Percentiles rank a stretch among this genome's conserved stretches.
Conservation (phyloP, 2,797 vertebrate genomes). For the Oreochromis grahami region DNA sequence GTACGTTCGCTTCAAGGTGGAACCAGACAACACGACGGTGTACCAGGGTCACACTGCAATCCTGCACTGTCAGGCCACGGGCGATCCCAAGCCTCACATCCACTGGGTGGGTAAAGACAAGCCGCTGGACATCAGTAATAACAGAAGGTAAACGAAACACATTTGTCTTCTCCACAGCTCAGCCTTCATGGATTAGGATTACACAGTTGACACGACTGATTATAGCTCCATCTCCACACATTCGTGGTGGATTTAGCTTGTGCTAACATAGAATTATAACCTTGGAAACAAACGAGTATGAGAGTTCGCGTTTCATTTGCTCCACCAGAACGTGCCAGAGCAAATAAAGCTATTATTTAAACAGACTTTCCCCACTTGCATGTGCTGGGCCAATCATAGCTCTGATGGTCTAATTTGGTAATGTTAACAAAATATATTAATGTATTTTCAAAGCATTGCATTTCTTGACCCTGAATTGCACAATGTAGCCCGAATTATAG, state of each 20-base stretch:
- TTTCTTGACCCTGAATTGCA: neutral
- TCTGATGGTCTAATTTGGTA: neutral
- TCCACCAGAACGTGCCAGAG: neutral
- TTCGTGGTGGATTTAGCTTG: neutral
- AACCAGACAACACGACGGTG: slow-evolving; percentile 90
- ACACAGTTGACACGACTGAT: neutral
- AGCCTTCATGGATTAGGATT: neutral
- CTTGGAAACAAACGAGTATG: neutral
- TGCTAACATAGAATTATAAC: neutral
- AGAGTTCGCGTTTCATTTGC: neutral
- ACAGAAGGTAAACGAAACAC: slow-evolving; percentile 62
- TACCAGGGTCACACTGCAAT: slow-evolving; percentile 94
- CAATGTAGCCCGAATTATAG: neutral
- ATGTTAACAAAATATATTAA: neutral
- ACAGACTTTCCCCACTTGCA: neutral
- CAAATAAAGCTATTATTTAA: neutral
- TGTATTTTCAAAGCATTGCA: neutral
- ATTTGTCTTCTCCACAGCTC: neutral
- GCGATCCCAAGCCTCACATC: slow-evolving; percentile 88
- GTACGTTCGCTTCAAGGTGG: slow-evolving; percentile 88
- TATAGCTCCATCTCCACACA: neutral
- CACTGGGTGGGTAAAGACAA: slow-evolving; percentile 95
- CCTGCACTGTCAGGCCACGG: slow-evolving; percentile 92
- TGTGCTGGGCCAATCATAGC: neutral
- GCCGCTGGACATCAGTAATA: slow-evolving; percentile 79